A percentile compares a stretch with the other conserved stretches of the same genome.
Conservation (phyloP, 2,113 vertebrate species). For the Nesogale talazaci region DNA sequence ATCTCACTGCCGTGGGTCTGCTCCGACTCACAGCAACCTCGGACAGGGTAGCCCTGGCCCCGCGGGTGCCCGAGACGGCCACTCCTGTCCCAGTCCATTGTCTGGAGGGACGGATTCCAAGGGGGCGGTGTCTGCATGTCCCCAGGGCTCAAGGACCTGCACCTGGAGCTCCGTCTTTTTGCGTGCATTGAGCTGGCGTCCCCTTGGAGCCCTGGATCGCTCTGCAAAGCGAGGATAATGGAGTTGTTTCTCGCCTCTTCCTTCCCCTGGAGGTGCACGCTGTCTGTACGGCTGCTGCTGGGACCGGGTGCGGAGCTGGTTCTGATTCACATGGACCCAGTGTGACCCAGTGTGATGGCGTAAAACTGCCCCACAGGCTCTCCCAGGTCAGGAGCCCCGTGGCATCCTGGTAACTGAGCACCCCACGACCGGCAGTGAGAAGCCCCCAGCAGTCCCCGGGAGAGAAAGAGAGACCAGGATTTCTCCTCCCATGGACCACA, state of each 20-base stretch:
- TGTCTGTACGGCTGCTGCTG: background rate
- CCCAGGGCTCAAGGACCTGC: background rate
- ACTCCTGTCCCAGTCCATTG: too few relatives aligned
- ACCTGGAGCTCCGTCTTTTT: background rate
- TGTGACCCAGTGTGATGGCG: background rate
- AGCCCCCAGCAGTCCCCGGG: too few relatives aligned
- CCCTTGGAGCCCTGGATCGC: background rate
- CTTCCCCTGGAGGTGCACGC: background rate
- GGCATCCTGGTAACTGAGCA: too few relatives aligned
- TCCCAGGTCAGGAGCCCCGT: background rate
- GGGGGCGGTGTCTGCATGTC: background rate
- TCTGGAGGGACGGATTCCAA: background rate
- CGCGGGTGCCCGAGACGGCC: too few relatives aligned
- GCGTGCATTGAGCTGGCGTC: background rate
- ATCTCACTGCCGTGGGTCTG: too few relatives aligned
- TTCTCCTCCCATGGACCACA: too few relatives aligned
- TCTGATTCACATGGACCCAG: background rate
- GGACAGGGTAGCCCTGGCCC: too few relatives aligned
- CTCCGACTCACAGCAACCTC: too few relatives aligned
- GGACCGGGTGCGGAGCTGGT: background rate
- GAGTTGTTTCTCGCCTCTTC: background rate
- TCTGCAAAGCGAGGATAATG: background rate
- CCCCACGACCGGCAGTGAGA: too few relatives aligned
- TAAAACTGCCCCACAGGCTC: background rate
- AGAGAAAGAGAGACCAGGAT: too few relatives aligned